Conservation (phyloP, 2,888 invertebrate species). For the Metalampra italica region DNA sequence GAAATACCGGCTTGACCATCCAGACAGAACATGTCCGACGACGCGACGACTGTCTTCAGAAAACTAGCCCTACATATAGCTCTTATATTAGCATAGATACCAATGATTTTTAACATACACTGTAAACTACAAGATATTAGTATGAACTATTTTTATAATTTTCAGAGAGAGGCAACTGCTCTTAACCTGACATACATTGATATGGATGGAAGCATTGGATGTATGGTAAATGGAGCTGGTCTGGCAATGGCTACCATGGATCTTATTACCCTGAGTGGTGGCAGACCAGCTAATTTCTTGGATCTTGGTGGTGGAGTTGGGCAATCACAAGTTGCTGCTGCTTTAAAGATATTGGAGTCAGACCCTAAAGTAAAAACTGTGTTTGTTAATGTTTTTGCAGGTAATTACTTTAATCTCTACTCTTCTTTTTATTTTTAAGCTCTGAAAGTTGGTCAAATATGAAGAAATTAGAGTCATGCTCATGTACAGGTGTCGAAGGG, state of each 20-base stretch:
- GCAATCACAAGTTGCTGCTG: conserved; percentile 95
- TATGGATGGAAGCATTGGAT: conserved; percentile 98
- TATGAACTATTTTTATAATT: conserved; percentile 10
- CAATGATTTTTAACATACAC: no score
- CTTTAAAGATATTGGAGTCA: conserved; percentile 91
- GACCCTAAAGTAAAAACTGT: conserved; percentile 95
- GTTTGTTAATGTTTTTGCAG: conserved; percentile 98
- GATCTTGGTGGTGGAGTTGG: conserved; percentile 98
- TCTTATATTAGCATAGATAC: no score
- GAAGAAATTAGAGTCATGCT: no score
- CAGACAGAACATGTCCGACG: no score
- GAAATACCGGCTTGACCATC: no score
- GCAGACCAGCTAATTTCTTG: conserved; percentile 98
- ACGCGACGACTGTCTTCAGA: no score
- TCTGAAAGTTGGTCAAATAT: no score
- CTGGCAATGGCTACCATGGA: conserved; percentile 99
- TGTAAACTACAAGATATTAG: no score
- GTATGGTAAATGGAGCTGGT: conserved; percentile 98
- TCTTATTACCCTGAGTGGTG: conserved; percentile 97
- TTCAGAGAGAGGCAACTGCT: conserved; percentile 89
- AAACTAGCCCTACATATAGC: no score
- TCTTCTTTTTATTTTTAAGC: no score
- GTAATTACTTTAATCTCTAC: conserved; percentile 32
- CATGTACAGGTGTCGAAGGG: no score
- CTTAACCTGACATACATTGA: conserved; percentile 97